Conservation (phyloP, 2,113 vertebrate genomes). For the Antennarius striatus region DNA sequence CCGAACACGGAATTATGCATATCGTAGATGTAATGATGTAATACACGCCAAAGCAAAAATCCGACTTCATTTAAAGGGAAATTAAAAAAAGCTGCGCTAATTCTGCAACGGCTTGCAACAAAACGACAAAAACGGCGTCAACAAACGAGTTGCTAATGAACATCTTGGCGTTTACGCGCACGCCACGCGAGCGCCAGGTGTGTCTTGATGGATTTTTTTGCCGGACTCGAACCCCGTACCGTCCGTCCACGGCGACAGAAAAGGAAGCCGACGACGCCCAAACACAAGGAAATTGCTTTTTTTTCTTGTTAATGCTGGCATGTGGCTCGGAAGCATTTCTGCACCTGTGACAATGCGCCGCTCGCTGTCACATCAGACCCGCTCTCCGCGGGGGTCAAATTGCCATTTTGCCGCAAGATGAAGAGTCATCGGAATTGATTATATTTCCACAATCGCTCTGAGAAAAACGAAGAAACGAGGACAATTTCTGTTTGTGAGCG, state of each 20-base stretch:
- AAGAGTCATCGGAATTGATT: constrained; percentile 66
- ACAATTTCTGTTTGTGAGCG: constrained; percentile 57
- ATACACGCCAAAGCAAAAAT: too few relatives aligned
- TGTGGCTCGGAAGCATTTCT: constrained; percentile 59
- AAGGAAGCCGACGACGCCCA: constrained; percentile 41
- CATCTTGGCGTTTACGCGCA: not conserved
- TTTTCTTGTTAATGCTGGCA: constrained; percentile 63
- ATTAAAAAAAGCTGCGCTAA: too few relatives aligned
- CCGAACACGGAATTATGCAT: too few relatives aligned
- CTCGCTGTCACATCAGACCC: constrained; percentile 55
- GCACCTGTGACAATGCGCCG: constrained; percentile 72
- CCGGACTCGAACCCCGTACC: constrained; percentile 38
- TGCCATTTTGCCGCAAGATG: constrained; percentile 70
- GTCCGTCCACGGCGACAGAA: constrained; percentile 24
- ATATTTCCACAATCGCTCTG: constrained; percentile 63
- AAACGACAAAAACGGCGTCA: too few relatives aligned
- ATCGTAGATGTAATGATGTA: too few relatives aligned
- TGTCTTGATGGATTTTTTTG: constrained; percentile 50
- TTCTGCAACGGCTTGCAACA: too few relatives aligned
- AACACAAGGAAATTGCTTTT: constrained; percentile 76
- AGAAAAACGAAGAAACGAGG: constrained; percentile 40
- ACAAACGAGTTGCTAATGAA: not conserved
- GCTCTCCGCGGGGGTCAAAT: constrained; percentile 73
- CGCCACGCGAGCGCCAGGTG: not conserved
- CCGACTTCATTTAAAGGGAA: too few relatives aligned